Percentiles rank a stretch among this genome's conserved stretches.
Evolutionary conservation across 2,797 vertebrate species (phyloP).

Genomic region (Leptatherina wallacei): DNA sequence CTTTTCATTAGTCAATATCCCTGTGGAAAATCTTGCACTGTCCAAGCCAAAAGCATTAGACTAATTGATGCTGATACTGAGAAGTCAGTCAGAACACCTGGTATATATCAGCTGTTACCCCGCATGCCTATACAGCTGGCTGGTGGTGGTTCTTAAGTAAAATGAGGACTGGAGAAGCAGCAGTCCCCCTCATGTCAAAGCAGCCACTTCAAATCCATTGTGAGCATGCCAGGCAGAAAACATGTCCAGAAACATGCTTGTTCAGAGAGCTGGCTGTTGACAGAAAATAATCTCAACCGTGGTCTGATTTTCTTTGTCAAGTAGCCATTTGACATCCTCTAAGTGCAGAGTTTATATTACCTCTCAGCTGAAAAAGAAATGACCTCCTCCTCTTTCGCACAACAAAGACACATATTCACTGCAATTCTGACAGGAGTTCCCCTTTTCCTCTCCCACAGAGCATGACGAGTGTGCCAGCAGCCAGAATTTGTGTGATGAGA

Average conservation of each 20-base stretch:
- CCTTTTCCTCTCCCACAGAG: conserved; percentile 77
- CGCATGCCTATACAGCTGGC: not conserved
- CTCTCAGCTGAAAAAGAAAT: conserved; percentile 12
- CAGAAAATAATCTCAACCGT: conserved; percentile 10
- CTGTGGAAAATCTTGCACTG: too few species aligned
- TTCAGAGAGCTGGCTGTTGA: conserved; percentile 16
- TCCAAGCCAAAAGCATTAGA: conserved; percentile 42
- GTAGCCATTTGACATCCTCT: conserved; percentile 19
- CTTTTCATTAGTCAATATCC: not conserved
- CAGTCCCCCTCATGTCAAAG: conserved; percentile 10
- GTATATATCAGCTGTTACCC: conserved; percentile 29
- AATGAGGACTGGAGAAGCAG: not conserved
- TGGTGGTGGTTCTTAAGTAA: conserved; percentile 11
- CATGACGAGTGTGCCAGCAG: conserved; percentile 89
- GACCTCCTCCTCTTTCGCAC: conserved; percentile 29
- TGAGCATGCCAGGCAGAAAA: conserved; percentile 8
- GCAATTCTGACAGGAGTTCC: conserved; percentile 17
- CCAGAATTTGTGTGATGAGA: conserved; percentile 87
- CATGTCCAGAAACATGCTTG: conserved; percentile 10
- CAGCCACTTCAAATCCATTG: conserved; percentile 17
- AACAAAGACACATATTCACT: conserved; percentile 9
- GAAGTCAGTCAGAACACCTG: conserved; percentile 56
- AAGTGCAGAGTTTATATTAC: conserved; percentile 10
- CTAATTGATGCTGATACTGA: conserved; percentile 56
- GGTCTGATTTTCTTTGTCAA: conserved; percentile 15